Conservation (phyloP, 2,797 vertebrate genomes). For the Ficedula albicollis region DNA sequence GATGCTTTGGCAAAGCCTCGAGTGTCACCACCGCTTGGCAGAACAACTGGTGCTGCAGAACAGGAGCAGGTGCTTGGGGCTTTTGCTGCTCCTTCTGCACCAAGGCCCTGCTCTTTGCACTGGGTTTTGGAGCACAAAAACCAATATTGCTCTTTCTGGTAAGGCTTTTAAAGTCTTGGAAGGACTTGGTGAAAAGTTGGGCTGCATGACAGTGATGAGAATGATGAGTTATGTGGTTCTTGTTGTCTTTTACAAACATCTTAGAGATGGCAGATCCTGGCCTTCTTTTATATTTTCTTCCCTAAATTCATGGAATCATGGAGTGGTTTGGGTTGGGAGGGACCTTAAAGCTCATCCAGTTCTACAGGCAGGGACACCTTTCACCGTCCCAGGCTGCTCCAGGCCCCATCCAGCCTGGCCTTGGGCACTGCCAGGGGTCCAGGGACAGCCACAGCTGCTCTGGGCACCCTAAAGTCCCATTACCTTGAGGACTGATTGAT, state of each 20-base stretch:
- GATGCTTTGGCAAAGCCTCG: conserved; percentile 53
- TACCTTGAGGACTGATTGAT: background rate
- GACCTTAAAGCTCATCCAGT: accelerated
- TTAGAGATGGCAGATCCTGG: background rate
- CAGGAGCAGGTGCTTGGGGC: conserved; percentile 39
- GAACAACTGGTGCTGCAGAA: conserved; percentile 8
- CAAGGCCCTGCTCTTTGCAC: background rate
- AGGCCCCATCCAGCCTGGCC: background rate
- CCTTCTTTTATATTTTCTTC: background rate
- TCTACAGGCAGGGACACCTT: background rate
- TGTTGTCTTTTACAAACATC: background rate
- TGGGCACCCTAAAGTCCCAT: background rate
- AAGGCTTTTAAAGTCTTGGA: background rate
- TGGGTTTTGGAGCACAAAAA: background rate
- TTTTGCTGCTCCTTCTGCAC: background rate
- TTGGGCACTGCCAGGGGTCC: background rate
- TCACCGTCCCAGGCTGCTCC: background rate
- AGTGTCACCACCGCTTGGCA: conserved; percentile 47
- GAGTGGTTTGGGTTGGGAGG: background rate
- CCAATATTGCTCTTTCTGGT: background rate
- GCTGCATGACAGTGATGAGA: background rate
- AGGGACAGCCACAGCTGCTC: background rate
- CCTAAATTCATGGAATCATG: accelerated
- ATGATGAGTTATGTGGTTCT: background rate
- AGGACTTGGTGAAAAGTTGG: background rate